These are phyloP conservation scores for Bubo blakistoni DNA, from an alignment of 2,113 vertebrate species.

Conservation along the genomic window DNA sequence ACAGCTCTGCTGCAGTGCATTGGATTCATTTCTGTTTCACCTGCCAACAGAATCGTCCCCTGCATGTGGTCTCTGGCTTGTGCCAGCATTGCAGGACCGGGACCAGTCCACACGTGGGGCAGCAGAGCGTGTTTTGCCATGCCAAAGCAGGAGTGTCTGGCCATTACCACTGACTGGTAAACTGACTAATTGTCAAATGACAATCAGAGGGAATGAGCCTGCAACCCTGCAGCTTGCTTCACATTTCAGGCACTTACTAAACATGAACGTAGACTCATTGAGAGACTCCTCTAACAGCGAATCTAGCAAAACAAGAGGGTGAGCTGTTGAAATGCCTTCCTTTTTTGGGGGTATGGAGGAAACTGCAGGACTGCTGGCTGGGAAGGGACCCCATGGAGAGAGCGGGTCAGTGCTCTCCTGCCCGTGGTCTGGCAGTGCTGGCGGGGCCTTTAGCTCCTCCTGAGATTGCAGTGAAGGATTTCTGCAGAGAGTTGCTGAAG, in stretches of 20 bases:
- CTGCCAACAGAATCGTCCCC: background rate
- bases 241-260: fast-evolving
- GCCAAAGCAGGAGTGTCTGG: background rate
- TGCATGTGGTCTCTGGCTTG: background rate
- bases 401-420: background rate
- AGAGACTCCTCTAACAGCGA: background rate
- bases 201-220: background rate
- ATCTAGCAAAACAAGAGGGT: background rate
- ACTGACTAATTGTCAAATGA: background rate
- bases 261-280: background rate
- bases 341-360: background rate
- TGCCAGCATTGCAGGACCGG: fast-evolving
- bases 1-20: background rate
- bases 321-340: background rate
- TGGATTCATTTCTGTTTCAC: background rate
- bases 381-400: background rate
- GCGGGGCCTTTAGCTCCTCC: fast-evolving
- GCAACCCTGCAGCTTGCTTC: fast-evolving
- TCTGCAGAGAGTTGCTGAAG: background rate
- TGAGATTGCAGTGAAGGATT: background rate
- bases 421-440: fast-evolving
- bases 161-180: fast-evolving
- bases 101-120: background rate
- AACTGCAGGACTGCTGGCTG: background rate
- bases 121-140: fast-evolving